Percentiles rank a stretch among this genome's conserved stretches.
These are phyloP conservation scores for Capitella teleta DNA, from an alignment of 1,140 invertebrate species.

Conservation along the genomic window DNA sequence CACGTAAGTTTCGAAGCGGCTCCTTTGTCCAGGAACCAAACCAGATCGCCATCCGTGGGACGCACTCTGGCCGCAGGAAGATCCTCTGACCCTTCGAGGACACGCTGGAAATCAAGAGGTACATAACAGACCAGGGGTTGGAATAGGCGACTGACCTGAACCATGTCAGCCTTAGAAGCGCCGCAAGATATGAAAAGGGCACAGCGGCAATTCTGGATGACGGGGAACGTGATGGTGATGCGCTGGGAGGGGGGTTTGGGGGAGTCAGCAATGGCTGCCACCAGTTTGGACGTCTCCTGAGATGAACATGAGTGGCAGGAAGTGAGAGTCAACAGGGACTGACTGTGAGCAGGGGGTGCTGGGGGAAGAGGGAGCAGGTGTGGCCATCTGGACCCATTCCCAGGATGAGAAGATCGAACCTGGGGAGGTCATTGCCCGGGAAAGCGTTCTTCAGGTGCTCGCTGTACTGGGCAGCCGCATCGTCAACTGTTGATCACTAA, in stretches of 20 bases:
- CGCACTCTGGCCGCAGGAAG: constrained; percentile 62
- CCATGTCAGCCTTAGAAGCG: constrained; percentile 71
- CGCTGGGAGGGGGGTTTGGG: constrained; percentile 87
- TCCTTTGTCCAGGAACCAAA: constrained; percentile 67
- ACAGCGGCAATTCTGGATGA: constrained; percentile 75
- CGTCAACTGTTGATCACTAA: constrained; percentile 49
- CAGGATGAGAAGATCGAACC: constrained; percentile 78
- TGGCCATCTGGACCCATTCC: constrained; percentile 98
- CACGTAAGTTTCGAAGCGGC: no score
- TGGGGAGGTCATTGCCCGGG: constrained; percentile 50
- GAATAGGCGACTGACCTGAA: constrained; percentile 54
- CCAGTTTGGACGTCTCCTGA: constrained; percentile 48
- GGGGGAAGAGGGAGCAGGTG: constrained; percentile 93
- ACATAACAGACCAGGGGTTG: constrained; percentile 3
- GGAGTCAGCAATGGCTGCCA: constrained; percentile 78
- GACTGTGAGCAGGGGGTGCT: constrained; percentile 51
- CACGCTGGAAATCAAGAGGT: constrained; percentile 48
- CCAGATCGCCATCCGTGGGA: constrained; percentile 55
- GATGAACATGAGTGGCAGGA: neutral
- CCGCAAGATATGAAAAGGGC: constrained; percentile 78
- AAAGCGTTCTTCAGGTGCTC: constrained; percentile 33
- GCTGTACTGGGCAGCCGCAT: constrained; percentile 69
- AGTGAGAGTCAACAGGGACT: neutral
- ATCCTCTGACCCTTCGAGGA: constrained; percentile 58
- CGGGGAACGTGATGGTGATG: constrained; percentile 84